Evolutionary conservation across 2,888 invertebrate genomes (phyloP), one percentile per base, ranked within the genome.

Genomic region (Melinaea menophilus): DNA sequence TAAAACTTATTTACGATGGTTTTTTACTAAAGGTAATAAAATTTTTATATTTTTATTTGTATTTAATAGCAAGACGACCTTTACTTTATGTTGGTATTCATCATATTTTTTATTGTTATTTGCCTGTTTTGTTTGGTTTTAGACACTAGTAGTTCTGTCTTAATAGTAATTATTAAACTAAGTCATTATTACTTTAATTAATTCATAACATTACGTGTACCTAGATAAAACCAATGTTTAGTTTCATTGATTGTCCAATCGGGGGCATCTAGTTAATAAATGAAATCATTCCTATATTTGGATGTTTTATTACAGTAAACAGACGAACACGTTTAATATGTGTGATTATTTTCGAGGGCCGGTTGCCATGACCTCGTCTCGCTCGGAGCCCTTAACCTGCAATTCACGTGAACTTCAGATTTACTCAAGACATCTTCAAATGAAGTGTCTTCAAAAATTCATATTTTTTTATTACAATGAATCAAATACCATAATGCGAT

Each of bases 61-160:
- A 31, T 51, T 31, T 51, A 31, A 51, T 51, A 31, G 51, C 51
- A 31, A 3, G 31, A 11, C 35, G 41, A 45, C 45, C 57, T 57
- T 13, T 57, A 7, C 13, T 7, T 13, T 37, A 22, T 57, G 57
- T 55, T 73, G 75, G 72, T 71, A 75, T 71, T 75, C 3, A 51
- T 51, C 7, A 9, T 31, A 51, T 7, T 31, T 51, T 51, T 51
- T 5, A 31, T 51, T 22, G 5, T 51, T 51, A 51, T 51, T 51
- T 51, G 9, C 51, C 11, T 22, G 51, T 51, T 51, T 51, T 51
- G 41, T 3, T 5, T 9, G 41, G 9, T 41, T 41, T 41, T 37
- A 37, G 41, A 41, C 41, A 37, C 41, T 7, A 41, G 7, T 41
- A 41, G 41, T 9, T 9, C 3, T 9, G 9, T 41, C 2, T 5